Evolutionary conservation across 2,113 vertebrate species (phyloP), one percentile per base, ranked within the genome.

Genomic region (Potamarius usumacintae): DNA sequence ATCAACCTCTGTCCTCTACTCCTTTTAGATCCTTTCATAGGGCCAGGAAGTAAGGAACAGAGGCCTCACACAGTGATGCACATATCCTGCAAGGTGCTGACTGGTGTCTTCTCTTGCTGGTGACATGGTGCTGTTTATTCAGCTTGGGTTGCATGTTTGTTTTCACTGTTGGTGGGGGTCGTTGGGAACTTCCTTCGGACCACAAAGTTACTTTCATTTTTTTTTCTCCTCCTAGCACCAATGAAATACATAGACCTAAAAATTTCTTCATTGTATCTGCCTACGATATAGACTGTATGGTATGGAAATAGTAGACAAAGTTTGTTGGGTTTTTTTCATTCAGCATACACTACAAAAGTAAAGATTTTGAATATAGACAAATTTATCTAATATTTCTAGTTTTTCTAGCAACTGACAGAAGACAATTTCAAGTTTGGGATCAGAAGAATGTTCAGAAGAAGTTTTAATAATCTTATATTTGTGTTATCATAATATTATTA

Each of bases 101-200:
- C 84, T 87, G 71, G 78, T 79, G 81, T 85, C 48, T 84, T 84
- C 72, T 62, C 34, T 85, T 15, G 7, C 20, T 84, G 67, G 20
- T 80, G 55, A 69, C 86, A 85, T 8, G 2, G 50, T 53, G 17
- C 55, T 88, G 82, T 88, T 88, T 88, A 82, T 50, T 84, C 89
- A 88, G 84, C 86, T 86, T 90, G 89, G 42, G 42, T 18, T 74
- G 69, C 25, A 69, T 50, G 79, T 86, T 90, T 86, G 79, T 63
- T 88, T 83, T 84, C 79, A 65, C 77, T 72, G 63, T 50, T 86
- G 22, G 77, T 8, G 17, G 87, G 34, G 52, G 62, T 76, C 53
- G 48, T 14, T 30, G 71, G 25, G 53, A 84, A 67, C 83, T 69
- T 74, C 85, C 62, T 17, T 42, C 78, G 27, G 48, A 69, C 50